These are phyloP conservation scores for Cyprinus carpio DNA, from an alignment of 2,113 vertebrate species.

Conservation along the genomic window DNA sequence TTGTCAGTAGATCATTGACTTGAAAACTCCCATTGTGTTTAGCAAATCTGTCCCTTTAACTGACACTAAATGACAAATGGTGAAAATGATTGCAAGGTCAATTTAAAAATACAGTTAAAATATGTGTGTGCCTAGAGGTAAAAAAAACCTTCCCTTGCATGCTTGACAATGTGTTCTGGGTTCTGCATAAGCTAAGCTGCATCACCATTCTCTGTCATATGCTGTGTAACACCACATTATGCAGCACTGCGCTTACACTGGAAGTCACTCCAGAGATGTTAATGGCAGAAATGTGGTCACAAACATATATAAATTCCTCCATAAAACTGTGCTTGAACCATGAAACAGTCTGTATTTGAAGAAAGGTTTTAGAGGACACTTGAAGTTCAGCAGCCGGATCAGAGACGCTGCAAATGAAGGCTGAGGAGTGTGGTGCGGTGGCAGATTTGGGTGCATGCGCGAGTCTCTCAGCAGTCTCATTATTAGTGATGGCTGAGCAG, in stretches of 20 bases:
- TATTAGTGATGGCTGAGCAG: slow-evolving; percentile 34
- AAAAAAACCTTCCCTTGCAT: too few species aligned
- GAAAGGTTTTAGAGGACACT: background rate
- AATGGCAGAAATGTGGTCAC: background rate
- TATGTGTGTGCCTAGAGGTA: too few species aligned
- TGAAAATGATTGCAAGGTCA: too few species aligned
- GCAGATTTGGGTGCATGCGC: background rate
- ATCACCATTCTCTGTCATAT: background rate
- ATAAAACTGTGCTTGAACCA: background rate
- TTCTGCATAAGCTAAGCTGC: background rate
- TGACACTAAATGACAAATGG: too few species aligned
- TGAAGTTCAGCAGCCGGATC: too few species aligned
- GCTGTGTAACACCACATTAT: background rate
- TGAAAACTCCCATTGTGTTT: too few species aligned
- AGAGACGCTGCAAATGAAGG: background rate
- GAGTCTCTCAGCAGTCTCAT: slow-evolving; percentile 42
- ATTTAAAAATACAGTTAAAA: too few species aligned
- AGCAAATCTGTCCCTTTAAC: too few species aligned
- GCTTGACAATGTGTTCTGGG: background rate
- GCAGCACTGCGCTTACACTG: background rate
- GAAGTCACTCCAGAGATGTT: background rate
- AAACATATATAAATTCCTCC: background rate
- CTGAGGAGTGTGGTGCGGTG: background rate
- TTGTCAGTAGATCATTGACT: too few species aligned
- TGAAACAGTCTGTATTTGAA: background rate